Percentiles rank a stretch among this genome's conserved stretches.
Conservation (phyloP, 2,113 vertebrate genomes). For the Corydoras sp. region DNA sequence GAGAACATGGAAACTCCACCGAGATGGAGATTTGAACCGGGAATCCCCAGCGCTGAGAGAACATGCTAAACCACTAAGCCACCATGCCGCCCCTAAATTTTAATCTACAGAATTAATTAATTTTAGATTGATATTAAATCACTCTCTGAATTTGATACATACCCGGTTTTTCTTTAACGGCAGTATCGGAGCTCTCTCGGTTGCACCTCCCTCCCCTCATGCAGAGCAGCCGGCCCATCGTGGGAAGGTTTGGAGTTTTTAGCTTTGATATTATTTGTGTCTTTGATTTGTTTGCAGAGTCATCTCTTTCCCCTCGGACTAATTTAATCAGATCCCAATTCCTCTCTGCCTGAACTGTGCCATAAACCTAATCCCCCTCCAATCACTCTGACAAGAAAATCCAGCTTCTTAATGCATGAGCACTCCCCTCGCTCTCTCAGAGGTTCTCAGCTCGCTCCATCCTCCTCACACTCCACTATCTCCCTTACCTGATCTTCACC, state of each 20-base stretch:
- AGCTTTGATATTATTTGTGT: slow-evolving; percentile 52
- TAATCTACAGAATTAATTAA: too few relatives aligned
- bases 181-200: too few relatives aligned
- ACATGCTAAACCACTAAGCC: too few relatives aligned
- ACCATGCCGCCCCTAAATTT: too few relatives aligned
- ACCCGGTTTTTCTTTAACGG: too few relatives aligned
- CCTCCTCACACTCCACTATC: slow-evolving; percentile 31
- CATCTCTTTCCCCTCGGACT: slow-evolving; percentile 66
- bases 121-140: too few relatives aligned
- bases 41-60: too few relatives aligned
- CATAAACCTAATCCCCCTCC: slow-evolving; percentile 68
- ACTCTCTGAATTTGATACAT: too few relatives aligned
- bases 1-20: too few relatives aligned
- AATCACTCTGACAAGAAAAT: slow-evolving; percentile 71
- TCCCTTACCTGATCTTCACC: slow-evolving; percentile 16
- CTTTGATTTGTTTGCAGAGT: slow-evolving; percentile 62
- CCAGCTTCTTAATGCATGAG: slow-evolving; percentile 68
- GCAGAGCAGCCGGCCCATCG: slow-evolving; percentile 3
- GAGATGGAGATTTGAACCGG: too few relatives aligned
- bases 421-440: slow-evolving; percentile 51
- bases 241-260: slow-evolving; percentile 30
- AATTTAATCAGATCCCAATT: slow-evolving; percentile 60
- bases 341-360: slow-evolving; percentile 63
- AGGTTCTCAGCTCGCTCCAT: background rate
- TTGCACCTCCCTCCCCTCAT: background rate